Evolutionary conservation across 2,888 invertebrate genomes (phyloP).

Genomic region (Imbricaverruca yamaguchii): DNA sequence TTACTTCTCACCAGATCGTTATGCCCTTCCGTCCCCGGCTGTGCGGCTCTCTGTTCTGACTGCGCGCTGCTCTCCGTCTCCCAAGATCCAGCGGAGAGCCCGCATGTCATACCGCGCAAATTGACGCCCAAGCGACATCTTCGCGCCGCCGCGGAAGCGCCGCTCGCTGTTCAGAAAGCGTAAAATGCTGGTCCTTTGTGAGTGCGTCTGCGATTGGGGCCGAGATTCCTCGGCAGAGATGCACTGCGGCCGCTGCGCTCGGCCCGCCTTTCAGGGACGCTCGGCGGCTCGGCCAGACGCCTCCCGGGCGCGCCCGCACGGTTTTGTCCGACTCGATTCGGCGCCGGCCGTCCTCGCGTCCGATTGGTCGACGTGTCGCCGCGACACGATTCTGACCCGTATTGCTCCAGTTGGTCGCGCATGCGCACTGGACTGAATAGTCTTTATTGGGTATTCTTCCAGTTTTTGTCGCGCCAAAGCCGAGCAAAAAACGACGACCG

Average conservation of each 20-base stretch:
- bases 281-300: background rate
- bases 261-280: background rate
- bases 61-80: too few species aligned
- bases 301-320: background rate
- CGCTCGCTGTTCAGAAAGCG: slow-evolving; percentile 1
- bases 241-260: background rate
- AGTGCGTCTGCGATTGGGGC: background rate
- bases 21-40: too few species aligned
- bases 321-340: background rate
- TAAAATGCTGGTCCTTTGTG: slow-evolving; percentile 4
- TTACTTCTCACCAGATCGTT: too few species aligned
- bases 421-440: slow-evolving; percentile 4
- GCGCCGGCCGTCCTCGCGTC: background rate
- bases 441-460: slow-evolving; percentile 14
- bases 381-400: background rate
- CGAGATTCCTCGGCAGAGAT: background rate
- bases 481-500: background rate
- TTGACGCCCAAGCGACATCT: too few species aligned
- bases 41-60: too few species aligned
- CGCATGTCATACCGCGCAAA: too few species aligned
- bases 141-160: too few species aligned
- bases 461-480: background rate
- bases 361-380: background rate
- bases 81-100: too few species aligned
- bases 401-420: background rate